A percentile compares a stretch with the other conserved stretches of the same genome.
These are phyloP conservation scores for Mimas tiliae DNA, from an alignment of 2,888 invertebrate genomes.

Conservation along the genomic window DNA sequence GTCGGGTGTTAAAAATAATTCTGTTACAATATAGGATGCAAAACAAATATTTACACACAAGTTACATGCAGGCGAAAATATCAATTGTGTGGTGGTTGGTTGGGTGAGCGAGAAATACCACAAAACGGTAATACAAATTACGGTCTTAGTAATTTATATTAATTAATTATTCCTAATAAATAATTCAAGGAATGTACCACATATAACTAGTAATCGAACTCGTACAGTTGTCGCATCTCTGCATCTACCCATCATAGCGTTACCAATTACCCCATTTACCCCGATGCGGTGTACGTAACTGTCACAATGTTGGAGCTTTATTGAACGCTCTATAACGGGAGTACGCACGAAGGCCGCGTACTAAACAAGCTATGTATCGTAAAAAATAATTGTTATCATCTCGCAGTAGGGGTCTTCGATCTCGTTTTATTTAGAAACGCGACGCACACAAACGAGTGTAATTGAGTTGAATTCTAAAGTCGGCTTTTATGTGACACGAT, in stretches of 20 bases:
- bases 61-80: no score
- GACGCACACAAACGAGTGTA: conserved; percentile 11
- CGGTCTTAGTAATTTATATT: not conserved
- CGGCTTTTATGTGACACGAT: conserved; percentile 23
- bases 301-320: conserved; percentile 20
- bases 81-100: no score
- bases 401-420: conserved; percentile 38
- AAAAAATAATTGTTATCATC: conserved; percentile 51
- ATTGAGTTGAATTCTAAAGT: conserved; percentile 22
- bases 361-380: conserved; percentile 40
- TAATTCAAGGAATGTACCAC: conserved; percentile 1
- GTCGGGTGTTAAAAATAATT: no score
- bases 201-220: conserved; percentile 6
- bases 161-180: not conserved
- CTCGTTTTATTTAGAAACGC: conserved; percentile 25
- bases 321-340: conserved; percentile 20
- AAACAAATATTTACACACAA: no score
- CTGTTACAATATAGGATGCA: no score
- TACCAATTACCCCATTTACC: conserved; percentile 22
- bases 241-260: conserved; percentile 2
- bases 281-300: conserved; percentile 8
- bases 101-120: no score
- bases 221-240: not conserved
- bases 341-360: conserved; percentile 26
- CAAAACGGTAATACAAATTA: no score